phyloP scores from a whole-genome alignment of 2,888 invertebrate genomes.

The Syrphus vitripennis region DNA sequence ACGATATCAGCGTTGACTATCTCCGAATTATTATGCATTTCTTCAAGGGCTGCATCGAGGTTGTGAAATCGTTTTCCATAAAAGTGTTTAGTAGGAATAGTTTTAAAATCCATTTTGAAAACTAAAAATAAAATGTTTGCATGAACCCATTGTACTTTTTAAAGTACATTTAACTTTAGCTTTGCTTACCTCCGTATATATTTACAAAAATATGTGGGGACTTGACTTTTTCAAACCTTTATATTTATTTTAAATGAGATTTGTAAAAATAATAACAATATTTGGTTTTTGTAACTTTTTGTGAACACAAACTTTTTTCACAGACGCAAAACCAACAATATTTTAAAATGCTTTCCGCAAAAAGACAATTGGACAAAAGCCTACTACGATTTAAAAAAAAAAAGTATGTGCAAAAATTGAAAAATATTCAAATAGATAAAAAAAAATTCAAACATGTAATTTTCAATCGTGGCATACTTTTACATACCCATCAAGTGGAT shows the following conservation, averaged over 20 bases:
- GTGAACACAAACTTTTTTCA: background rate
- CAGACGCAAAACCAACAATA: background rate
- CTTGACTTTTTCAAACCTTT: background rate
- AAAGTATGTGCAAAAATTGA: background rate
- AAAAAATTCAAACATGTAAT: background rate
- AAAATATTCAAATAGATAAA: background rate
- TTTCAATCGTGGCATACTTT: background rate
- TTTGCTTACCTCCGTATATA: background rate
- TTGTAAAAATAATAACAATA: background rate
- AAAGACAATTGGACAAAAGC: background rate
- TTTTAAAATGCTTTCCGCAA: background rate
- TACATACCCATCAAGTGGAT: background rate
- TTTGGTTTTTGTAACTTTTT: background rate
- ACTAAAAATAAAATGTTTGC: background rate
- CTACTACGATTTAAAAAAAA: background rate
- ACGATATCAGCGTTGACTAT: no score
- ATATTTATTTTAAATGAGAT: background rate
- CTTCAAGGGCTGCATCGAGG: background rate
- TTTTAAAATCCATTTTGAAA: no score
- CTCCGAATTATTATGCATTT: background rate
- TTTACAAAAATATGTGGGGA: background rate
- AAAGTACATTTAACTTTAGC: background rate
- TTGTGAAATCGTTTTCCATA: conserved; percentile 5
- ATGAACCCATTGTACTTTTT: conserved; percentile 3
- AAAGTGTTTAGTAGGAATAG: no score